Percentiles rank a stretch among this genome's conserved stretches.
These are phyloP conservation scores for Autographa pulchrina DNA, from an alignment of 2,888 invertebrate genomes.

Conservation along the genomic window DNA sequence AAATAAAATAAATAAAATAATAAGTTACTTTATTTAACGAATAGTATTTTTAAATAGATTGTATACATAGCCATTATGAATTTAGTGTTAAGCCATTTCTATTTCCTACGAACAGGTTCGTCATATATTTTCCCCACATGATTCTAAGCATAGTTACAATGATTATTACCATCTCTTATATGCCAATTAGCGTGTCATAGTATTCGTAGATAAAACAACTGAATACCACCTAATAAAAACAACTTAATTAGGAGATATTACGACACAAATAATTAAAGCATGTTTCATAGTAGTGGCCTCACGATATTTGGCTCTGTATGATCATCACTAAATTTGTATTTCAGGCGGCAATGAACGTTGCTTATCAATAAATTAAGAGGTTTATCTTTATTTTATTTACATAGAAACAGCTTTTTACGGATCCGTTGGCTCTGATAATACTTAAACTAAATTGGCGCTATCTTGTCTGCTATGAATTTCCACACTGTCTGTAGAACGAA, in stretches of 20 bases:
- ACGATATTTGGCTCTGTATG: background rate
- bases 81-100: too few relatives aligned
- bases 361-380: background rate
- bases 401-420: background rate
- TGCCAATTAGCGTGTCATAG: background rate
- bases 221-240: background rate
- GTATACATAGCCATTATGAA: too few relatives aligned
- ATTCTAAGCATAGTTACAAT: too few relatives aligned
- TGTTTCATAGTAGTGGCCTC: background rate
- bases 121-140: too few relatives aligned
- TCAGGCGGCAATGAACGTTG: background rate
- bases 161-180: background rate
- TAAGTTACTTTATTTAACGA: too few relatives aligned
- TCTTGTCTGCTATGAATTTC: background rate
- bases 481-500: background rate
- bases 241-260: background rate
- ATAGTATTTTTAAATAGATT: too few relatives aligned
- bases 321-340: conserved; percentile 30
- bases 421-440: conserved; percentile 5
- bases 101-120: too few relatives aligned
- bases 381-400: background rate
- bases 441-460: background rate
- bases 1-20: too few relatives aligned
- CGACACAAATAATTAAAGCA: background rate
- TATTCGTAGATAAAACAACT: background rate